Base-by-base conservation (phyloP, 53 echinoderm and acorn worm species). In the Echinometra lucunter region DNA sequence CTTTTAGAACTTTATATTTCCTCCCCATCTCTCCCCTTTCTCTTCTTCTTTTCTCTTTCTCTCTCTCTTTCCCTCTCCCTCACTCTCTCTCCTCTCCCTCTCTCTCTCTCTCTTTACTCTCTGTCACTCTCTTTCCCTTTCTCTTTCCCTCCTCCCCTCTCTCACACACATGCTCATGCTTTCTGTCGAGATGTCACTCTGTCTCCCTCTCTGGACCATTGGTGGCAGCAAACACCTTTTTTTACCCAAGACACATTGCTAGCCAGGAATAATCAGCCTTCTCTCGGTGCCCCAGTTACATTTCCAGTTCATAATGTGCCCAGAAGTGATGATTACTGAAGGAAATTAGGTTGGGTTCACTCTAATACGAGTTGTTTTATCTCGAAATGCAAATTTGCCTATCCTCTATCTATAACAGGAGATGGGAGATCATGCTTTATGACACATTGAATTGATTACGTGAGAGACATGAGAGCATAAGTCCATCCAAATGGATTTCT, bases 1-100 rank as follows among this genome's bases (percentile, higher is more conserved):
- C 34, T 93, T 67, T 53, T 92, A 7, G 11, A 44, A 17, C 74
- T n/a, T n/a, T n/a, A n/a, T n/a, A n/a, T n/a, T 49, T 9, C 49
- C 93, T 78, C 67, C 55, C 23, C 70, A 55, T 32, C 72, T 80
- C 57, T 81, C 93, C 35, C n/a, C 72, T 57, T 37, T 94, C 83
- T 5, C 83, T 57, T 58, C 34, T 37, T 32, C 81, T 82, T 25
- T 58, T 40, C 23, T 57, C 58, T 1, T 55, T 57, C 21, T 82
- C 82, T 19, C 53, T 53, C 17, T 82, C 42, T 37, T 35, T 38
- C 23, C 58, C 83, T 57, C n/a, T 47, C 0, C 34, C 83, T 37
- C n/a, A n/a, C n/a, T n/a, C n/a, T n/a, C n/a, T n/a, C n/a, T n/a
- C n/a, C n/a, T n/a, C 44, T 72, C 37, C 44, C 58, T 38, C 37